Conservation (phyloP, 2,888 invertebrate species). For the Mechanitis mazaeus region DNA sequence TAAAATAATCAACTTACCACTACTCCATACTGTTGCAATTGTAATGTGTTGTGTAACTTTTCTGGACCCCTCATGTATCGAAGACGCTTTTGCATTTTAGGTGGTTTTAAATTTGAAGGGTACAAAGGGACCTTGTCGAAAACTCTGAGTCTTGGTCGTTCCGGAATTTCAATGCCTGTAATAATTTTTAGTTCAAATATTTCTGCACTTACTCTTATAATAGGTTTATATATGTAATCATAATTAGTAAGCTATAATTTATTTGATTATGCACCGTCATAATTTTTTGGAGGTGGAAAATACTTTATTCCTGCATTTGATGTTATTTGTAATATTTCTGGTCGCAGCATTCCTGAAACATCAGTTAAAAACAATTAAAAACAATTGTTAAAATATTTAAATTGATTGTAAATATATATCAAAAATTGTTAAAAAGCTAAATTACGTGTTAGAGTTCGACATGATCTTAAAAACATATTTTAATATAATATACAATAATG, state of each 20-base stretch:
- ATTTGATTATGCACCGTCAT: slow-evolving; percentile 75
- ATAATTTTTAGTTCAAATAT: slow-evolving; percentile 9
- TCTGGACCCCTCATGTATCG: slow-evolving; percentile 96
- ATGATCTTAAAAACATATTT: slow-evolving; percentile 8
- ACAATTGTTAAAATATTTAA: not conserved
- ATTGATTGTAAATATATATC: not conserved
- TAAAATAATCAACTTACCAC: slow-evolving; percentile 77
- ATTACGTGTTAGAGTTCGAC: slow-evolving; percentile 1
- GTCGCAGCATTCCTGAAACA: slow-evolving; percentile 49
- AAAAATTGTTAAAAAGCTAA: not conserved
- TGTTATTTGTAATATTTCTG: slow-evolving; percentile 46
- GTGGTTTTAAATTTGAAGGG: slow-evolving; percentile 80
- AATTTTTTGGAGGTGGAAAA: slow-evolving; percentile 81
- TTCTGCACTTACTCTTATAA: not conserved
- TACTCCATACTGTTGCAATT: slow-evolving; percentile 95
- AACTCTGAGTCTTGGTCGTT: slow-evolving; percentile 81
- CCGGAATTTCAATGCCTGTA: slow-evolving; percentile 84
- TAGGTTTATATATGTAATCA: not conserved
- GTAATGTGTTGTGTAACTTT: slow-evolving; percentile 85
- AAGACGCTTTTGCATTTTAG: slow-evolving; percentile 90
- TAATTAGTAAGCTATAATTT: not conserved
- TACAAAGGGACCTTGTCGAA: slow-evolving; percentile 85
- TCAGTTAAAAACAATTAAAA: not conserved
- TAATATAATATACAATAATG: not conserved
- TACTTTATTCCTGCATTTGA: slow-evolving; percentile 78